These are phyloP conservation scores for Xestobium rufovillosum DNA, from an alignment of 2,888 invertebrate species.

Conservation along the genomic window DNA sequence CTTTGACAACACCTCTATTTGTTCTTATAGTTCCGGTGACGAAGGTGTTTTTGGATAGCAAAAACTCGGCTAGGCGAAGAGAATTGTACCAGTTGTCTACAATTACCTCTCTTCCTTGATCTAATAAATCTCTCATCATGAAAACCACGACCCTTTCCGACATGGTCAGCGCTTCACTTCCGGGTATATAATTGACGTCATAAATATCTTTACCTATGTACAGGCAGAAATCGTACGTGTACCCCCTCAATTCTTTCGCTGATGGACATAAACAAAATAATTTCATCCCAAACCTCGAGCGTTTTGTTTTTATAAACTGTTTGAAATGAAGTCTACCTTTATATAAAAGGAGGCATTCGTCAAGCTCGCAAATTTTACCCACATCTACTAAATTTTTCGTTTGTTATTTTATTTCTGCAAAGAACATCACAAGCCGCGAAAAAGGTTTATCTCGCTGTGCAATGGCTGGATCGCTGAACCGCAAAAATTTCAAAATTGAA, in stretches of 20 bases:
- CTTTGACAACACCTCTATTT: slow-evolving; percentile 18
- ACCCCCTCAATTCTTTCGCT: not conserved
- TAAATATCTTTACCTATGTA: slow-evolving; percentile 6
- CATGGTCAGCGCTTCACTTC: slow-evolving; percentile 3
- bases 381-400: slow-evolving; percentile 3
- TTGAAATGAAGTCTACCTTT: slow-evolving; percentile 5
- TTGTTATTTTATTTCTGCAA: slow-evolving; percentile 1
- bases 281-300: slow-evolving; percentile 3
- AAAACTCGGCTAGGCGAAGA: slow-evolving; percentile 19
- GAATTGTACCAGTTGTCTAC: slow-evolving; percentile 23
- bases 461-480: not conserved
- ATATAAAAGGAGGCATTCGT: slow-evolving; percentile 4
- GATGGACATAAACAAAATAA: slow-evolving; percentile 2
- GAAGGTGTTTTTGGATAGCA: slow-evolving; percentile 22
- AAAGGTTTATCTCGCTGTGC: not conserved
- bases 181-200: slow-evolving; percentile 1
- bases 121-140: slow-evolving; percentile 4
- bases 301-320: slow-evolving; percentile 4
- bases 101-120: slow-evolving; percentile 2
- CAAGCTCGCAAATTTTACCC: slow-evolving; percentile 3
- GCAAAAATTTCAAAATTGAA: slow-evolving; percentile 3
- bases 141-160: slow-evolving; percentile 3
- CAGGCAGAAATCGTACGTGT: not conserved
- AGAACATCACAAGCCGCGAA: no score
- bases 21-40: slow-evolving; percentile 24